phyloP scores from a whole-genome alignment of 2,797 vertebrate genomes.

The Macropus fuliginosus region DNA sequence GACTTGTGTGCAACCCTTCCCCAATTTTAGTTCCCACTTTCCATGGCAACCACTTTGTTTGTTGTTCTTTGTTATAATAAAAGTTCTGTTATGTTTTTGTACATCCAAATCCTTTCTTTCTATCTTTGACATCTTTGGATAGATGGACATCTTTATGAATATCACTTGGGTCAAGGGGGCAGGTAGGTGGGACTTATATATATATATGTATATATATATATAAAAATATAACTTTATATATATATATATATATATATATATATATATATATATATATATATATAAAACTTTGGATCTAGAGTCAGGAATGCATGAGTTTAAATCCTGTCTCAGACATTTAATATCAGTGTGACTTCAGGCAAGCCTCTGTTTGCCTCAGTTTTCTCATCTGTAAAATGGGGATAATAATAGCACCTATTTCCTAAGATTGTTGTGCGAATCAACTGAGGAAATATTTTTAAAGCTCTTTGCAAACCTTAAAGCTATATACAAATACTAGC shows the following conservation, averaged over 20 bases:
- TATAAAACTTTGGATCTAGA: not conserved
- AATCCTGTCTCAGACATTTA: not conserved
- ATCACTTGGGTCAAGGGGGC: not conserved
- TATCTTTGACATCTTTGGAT: not conserved
- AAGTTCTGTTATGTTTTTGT: not conserved
- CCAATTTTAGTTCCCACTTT: not conserved
- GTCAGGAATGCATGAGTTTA: not conserved
- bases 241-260: too few species aligned
- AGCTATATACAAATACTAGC: not conserved
- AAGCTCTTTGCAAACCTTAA: not conserved
- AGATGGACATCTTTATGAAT: not conserved
- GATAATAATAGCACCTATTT: not conserved
- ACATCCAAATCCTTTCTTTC: not conserved
- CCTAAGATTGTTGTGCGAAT: not conserved
- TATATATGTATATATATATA: too few species aligned
- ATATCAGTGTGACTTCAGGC: not conserved
- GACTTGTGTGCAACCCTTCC: not conserved
- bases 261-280: not conserved
- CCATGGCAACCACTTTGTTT: not conserved
- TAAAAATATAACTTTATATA: too few species aligned
- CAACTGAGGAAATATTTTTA: not conserved
- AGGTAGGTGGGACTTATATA: not conserved
- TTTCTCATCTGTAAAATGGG: too few species aligned
- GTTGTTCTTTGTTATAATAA: not conserved
- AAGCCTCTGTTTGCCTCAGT: not conserved